phyloP scores from a whole-genome alignment of 2,113 vertebrate genomes.

The Girardinichthys multiradiatus region DNA sequence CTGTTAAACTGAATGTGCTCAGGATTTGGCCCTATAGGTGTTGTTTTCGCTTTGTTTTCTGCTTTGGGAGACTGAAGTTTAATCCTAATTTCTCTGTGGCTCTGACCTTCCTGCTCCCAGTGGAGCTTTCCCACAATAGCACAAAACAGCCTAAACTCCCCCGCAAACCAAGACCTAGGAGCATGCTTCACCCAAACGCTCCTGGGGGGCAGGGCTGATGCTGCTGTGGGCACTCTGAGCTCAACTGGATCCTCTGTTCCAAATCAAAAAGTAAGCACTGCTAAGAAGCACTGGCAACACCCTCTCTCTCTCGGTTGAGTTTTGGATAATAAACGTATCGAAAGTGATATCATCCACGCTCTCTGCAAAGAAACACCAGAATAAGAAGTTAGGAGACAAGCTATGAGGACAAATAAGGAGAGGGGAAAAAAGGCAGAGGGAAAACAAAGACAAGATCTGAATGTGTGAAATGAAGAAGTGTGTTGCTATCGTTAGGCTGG shows the following conservation, averaged over 20 bases:
- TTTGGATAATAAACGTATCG: slow-evolving; percentile 57
- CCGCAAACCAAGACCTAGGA: slow-evolving; percentile 55
- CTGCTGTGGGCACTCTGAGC: slow-evolving; percentile 43
- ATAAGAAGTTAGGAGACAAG: slow-evolving; percentile 26
- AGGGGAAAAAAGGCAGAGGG: slow-evolving; percentile 7
- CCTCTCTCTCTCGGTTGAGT: background rate
- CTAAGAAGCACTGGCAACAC: slow-evolving; percentile 37
- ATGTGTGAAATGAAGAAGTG: slow-evolving; percentile 37
- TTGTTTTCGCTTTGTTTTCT: slow-evolving; percentile 61
- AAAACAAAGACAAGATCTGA: slow-evolving; percentile 30
- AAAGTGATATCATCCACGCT: slow-evolving; percentile 41
- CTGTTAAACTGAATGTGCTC: slow-evolving; percentile 38
- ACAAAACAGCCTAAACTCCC: slow-evolving; percentile 37
- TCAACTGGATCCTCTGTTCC: slow-evolving; percentile 58
- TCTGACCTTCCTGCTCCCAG: slow-evolving; percentile 39
- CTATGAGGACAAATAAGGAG: slow-evolving; percentile 41
- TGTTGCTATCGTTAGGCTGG: slow-evolving; percentile 43
- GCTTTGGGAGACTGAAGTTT: slow-evolving; percentile 51
- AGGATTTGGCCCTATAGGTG: slow-evolving; percentile 39
- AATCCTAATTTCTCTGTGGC: slow-evolving; percentile 59
- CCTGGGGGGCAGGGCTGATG: slow-evolving; percentile 11
- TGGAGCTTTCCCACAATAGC: slow-evolving; percentile 37
- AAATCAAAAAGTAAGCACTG: slow-evolving; percentile 61
- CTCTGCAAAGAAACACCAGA: slow-evolving; percentile 34
- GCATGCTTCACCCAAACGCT: slow-evolving; percentile 44